Conservation (phyloP, 2,888 invertebrate genomes). For the Hipparchia semele region DNA sequence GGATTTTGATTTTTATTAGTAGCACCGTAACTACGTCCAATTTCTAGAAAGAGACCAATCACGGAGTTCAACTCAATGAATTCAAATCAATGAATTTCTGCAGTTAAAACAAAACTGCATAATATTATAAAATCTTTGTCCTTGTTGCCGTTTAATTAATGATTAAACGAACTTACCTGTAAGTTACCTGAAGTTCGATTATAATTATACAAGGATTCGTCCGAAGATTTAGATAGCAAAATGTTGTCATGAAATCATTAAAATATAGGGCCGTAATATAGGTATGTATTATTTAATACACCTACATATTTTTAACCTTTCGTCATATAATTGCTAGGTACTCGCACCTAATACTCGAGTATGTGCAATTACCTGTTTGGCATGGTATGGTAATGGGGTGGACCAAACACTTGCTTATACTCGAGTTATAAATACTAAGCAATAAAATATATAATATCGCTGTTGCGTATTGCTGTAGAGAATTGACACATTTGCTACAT, state of each 20-base stretch:
- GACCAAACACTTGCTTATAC: not conserved
- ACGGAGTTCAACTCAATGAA: no score
- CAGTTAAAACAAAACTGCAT: no score
- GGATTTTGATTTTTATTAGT: not conserved
- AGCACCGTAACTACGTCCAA: no score
- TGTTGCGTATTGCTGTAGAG: not conserved
- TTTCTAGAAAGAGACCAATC: no score
- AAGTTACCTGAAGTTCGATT: no score
- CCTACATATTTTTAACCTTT: conserved; percentile 3
- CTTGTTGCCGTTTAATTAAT: no score
- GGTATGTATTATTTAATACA: not conserved
- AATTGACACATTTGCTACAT: not conserved
- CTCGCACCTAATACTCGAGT: not conserved
- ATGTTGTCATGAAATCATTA: not conserved
- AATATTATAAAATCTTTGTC: no score
- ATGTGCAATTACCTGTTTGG: conserved; percentile 13
- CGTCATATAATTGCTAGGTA: conserved; percentile 11
- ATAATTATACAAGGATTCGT: no score
- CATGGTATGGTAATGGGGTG: conserved; percentile 16
- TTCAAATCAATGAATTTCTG: no score
- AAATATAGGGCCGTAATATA: not conserved
- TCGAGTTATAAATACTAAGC: conserved; percentile 12
- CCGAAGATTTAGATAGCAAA: no score
- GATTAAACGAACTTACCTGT: no score
- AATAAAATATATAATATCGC: conserved; percentile 1